Evolutionary conservation across 1,140 invertebrate genomes (phyloP), one percentile per base, ranked within the genome.

Genomic region (Piezodorus guildinii): DNA sequence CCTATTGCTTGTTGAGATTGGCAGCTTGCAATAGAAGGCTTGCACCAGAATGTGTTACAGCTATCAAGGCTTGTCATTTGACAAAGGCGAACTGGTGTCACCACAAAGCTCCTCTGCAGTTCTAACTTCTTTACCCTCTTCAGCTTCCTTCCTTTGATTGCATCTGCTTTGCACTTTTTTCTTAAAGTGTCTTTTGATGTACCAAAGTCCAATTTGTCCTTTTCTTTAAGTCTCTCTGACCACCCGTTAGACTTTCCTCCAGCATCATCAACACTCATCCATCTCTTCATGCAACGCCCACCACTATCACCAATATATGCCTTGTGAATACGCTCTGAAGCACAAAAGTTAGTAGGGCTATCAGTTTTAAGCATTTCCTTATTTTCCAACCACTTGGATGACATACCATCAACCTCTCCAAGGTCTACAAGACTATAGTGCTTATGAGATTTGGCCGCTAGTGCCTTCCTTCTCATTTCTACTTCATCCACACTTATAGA

Each of bases 401-500:
- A 51, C 19, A 51, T 59, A 30, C 66, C 63, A 25, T 68, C 67
- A 23, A 63, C 43, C 25, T 69, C 66, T 3, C 67, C 64, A 21
- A 70, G 65, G 52, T 70, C 69, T 14, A 69, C 60, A 16, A 70
- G 59, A 61, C 69, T 70, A 49, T 67, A 67, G 59, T 70, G 68
- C 23, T 66, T 68, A n/a, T 67, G 63, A 9, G 68, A 65, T 2
- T 14, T 51, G 9, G 17, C 34, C 0, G 60, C 45, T 60, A 66
- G 66, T 34, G 44, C 27, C 12, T 21, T 23, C 45, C 65, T 68
- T 61, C 59, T 65, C 65, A 68, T 65, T 34, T 70, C 69, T 14
- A 70, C 56, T 68, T 70, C 69, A 63, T 70, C 69, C 8, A 70
- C 69, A 65, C 67, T 70, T n/a, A 68, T 69, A 25, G 68, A 63